These are phyloP conservation scores for Eulimnadia texana DNA, from an alignment of 1,140 invertebrate species.

Conservation along the genomic window DNA sequence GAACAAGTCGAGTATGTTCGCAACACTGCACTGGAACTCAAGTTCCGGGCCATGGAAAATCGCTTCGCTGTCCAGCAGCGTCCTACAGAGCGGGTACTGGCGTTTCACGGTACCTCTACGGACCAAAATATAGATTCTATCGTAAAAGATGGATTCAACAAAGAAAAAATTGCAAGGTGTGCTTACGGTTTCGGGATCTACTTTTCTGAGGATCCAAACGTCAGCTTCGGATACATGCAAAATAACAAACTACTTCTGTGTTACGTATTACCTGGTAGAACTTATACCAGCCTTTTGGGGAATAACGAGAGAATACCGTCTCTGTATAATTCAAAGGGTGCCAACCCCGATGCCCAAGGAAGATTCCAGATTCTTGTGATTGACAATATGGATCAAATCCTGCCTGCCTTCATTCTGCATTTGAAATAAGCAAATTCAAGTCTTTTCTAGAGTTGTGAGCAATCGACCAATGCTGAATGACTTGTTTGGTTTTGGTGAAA, in stretches of 20 bases:
- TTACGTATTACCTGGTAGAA: constrained; percentile 8
- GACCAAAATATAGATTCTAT: constrained; percentile 15
- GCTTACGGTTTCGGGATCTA: constrained; percentile 11
- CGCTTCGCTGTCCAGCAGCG: background rate
- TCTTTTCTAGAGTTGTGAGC: background rate
- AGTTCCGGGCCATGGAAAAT: background rate
- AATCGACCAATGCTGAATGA: no score
- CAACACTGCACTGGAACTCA: background rate
- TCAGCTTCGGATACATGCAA: background rate
- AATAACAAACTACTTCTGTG: constrained; percentile 3
- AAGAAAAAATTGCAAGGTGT: background rate
- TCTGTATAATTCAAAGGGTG: background rate
- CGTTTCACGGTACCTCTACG: constrained; percentile 5
- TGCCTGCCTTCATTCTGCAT: constrained; percentile 9
- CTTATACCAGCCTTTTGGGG: background rate
- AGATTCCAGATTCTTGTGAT: constrained; percentile 10
- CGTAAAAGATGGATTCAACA: background rate
- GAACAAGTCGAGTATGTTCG: constrained; percentile 6
- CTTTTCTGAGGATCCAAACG: constrained; percentile 10
- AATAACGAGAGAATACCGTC: background rate
- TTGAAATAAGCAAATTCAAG: background rate
- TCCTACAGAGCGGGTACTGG: background rate
- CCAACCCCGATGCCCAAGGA: background rate
- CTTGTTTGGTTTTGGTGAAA: no score
- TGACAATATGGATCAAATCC: constrained; percentile 5